Conservation (phyloP, 2,888 invertebrate genomes). For the Endomychus coccineus region DNA sequence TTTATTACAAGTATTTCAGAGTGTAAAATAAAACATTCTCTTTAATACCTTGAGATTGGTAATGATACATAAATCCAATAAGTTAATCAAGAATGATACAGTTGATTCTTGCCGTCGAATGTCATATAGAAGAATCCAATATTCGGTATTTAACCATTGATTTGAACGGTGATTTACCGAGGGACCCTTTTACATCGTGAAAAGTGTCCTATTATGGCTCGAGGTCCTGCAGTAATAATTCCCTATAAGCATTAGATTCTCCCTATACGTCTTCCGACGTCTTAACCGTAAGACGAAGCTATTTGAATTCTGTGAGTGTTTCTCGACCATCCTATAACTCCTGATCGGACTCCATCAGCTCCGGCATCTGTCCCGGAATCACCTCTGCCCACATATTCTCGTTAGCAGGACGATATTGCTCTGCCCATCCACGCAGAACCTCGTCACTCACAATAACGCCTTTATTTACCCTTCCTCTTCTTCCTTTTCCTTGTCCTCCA, state of each 20-base stretch:
- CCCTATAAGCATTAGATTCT: slow-evolving; percentile 12
- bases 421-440: slow-evolving; percentile 10
- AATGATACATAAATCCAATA: no score
- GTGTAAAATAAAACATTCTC: no score
- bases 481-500: slow-evolving; percentile 3
- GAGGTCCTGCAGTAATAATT: slow-evolving; percentile 12
- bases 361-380: slow-evolving; percentile 29
- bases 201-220: no score
- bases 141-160: no score
- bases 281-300: slow-evolving; percentile 15
- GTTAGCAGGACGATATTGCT: slow-evolving; percentile 19
- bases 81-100: no score
- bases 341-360: slow-evolving; percentile 28
- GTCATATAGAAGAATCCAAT: no score
- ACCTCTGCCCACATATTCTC: slow-evolving; percentile 29
- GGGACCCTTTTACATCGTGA: no score
- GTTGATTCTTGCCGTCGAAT: no score
- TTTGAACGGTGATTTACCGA: no score
- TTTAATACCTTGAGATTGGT: no score
- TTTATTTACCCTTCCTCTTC: slow-evolving; percentile 5
- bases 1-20: no score
- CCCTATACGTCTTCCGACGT: slow-evolving; percentile 14
- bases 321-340: slow-evolving; percentile 30
- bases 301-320: slow-evolving; percentile 28
- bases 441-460: slow-evolving; percentile 13